Base-by-base conservation (phyloP, 2,113 vertebrate genomes). In the Corythornis cristatus region DNA sequence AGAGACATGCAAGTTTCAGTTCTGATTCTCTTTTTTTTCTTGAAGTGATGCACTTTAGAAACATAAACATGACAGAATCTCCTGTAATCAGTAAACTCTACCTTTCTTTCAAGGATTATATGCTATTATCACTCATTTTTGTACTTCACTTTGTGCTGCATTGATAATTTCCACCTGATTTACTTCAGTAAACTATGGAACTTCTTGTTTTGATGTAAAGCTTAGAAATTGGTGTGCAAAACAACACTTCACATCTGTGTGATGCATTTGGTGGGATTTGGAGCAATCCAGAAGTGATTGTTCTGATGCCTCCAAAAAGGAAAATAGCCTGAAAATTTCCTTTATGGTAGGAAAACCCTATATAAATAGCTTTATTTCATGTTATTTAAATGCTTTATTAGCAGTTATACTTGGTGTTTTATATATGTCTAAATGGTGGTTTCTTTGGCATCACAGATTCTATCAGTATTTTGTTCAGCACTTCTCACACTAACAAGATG, bases 31-130 rank as follows among this genome's bases (percentile, higher is more conserved):
- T 67, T 40, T 40, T 64, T 64, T 62, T 62, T 18, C 29, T 54
- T 54, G 31, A 35, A 60, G 13, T 8, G 13, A 35, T 60, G 7
- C 17, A 25, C 25, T 81, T 11, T 64, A 71, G 43, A 80, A 89
- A 62, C 88, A 64, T 22, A 23, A 48, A 48, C 64, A 40, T 46
- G 71, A 51, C 19, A 62, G 22, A 53, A 40, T 37, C 8, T 71
- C 31, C n/a, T 89, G 66, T 83, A 95, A 81, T 86, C 80, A 86
- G 48, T 86, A 81, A 64, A 5, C 4, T 23, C 46, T 86, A 17
- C 8, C 29, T 68, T 77, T 95, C 90, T 90, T 93, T 81, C 72
- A 88, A 60, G 72, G 61, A 64, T 78, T 70, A 21, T 73, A 60
- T 58, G 42, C 7, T 48, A 10, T 86, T 91, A 78, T 60, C 76